phyloP scores from a whole-genome alignment of 2,888 invertebrate species.

The Drosophila percnosoma region DNA sequence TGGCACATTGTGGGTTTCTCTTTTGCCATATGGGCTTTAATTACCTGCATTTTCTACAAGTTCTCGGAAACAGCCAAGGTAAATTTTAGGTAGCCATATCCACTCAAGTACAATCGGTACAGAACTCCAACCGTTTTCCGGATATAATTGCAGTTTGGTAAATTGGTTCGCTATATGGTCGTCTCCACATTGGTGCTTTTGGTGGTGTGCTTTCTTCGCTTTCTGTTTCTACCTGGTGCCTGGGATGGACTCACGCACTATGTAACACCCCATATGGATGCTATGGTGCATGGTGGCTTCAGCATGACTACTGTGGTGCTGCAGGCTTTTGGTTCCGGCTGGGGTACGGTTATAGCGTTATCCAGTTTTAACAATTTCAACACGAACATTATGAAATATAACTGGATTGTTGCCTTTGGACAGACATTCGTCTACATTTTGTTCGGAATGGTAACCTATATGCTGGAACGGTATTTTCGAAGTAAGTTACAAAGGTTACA shows the following conservation, averaged over 20 bases:
- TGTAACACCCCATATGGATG: constrained; percentile 23
- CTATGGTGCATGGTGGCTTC: constrained; percentile 14
- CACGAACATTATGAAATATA: constrained; percentile 87
- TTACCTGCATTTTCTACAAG: constrained; percentile 66
- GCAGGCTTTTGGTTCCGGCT: constrained; percentile 94
- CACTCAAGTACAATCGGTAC: not conserved
- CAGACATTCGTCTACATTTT: constrained; percentile 73
- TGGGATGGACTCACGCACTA: constrained; percentile 45
- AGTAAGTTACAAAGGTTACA: constrained; percentile 36
- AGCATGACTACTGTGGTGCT: constrained; percentile 82
- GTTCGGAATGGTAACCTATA: constrained; percentile 89
- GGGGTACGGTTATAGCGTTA: constrained; percentile 92
- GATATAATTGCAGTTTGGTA: constrained; percentile 68
- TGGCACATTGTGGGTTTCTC: constrained; percentile 70
- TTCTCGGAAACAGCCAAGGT: constrained; percentile 68
- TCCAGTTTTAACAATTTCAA: constrained; percentile 92
- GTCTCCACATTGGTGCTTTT: constrained; percentile 58
- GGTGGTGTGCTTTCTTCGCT: constrained; percentile 63
- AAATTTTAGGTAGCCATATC: not conserved
- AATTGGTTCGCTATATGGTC: constrained; percentile 66
- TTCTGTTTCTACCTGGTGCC: constrained; percentile 75
- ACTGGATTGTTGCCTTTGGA: constrained; percentile 74
- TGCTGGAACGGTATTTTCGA: constrained; percentile 87
- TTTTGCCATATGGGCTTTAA: constrained; percentile 64
- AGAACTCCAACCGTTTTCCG: not conserved